Base-by-base conservation (phyloP, 2,113 vertebrate species). In the Aspiorhynchus laticeps region DNA sequence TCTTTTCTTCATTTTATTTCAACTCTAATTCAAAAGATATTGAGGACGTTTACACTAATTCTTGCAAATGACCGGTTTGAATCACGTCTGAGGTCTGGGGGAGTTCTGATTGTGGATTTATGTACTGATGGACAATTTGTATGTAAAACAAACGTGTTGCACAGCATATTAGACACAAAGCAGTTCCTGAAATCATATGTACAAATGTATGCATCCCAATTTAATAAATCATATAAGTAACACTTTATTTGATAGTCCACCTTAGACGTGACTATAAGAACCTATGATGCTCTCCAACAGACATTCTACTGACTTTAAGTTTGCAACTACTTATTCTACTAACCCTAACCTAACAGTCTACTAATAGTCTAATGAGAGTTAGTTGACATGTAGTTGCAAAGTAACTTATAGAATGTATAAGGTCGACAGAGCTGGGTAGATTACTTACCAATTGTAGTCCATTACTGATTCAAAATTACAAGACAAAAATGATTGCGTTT, bases 1-100 rank as follows among this genome's bases (percentile, higher is more conserved):
- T 63, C n/a, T 85, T 78, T 67, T 69, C 46, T 74, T 51, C 14
- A 12, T 80, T 65, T 36, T 69, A 48, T 83, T 87, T 85, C 10
- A 38, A 78, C 24, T 79, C 33, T 41, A 63, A 75, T 77, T 43
- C n/a, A 4, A 84, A 75, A 67, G 28, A 56, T 56, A 41, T 38
- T 48, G 24, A 28, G 36, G 36, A 19, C 41, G 41, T 28, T 17
- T 28, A 41, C 41, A 28, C 26, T 33, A 78, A 78, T 78, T 48
- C 19, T 46, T 19, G 26, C 43, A 51, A 51, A 77, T 77, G 41
- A 31, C 75, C n/a, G 26, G n/a, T 78, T 38, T 28, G 26, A 78
- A 33, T 78, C 48, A 8, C 0, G 74, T 19, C 74, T 48, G 74
- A n/a, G 74, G 14, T 77, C 38, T 41, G 10, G 1, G 36, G 10